These are phyloP conservation scores for Pantala flavescens DNA, from an alignment of 1,140 invertebrate genomes.

Conservation along the genomic window DNA sequence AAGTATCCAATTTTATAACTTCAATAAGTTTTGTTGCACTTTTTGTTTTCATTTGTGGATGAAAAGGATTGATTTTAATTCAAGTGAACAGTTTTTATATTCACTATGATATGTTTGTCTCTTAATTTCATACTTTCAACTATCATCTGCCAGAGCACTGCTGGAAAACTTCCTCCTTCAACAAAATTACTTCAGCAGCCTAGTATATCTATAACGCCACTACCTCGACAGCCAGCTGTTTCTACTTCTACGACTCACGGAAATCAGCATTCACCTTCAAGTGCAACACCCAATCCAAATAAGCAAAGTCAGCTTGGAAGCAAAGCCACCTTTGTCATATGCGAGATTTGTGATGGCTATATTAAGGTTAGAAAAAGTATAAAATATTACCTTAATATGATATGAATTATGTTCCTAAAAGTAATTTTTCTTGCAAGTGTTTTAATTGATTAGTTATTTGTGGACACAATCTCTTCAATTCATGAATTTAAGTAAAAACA, in stretches of 20 bases:
- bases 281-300: slow-evolving; percentile 31
- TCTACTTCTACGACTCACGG: slow-evolving; percentile 32
- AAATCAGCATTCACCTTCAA: slow-evolving; percentile 36
- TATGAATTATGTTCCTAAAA: too few species aligned
- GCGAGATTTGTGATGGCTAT: slow-evolving; percentile 91
- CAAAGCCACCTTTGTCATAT: slow-evolving; percentile 81
- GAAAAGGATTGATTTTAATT: too few species aligned
- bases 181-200: slow-evolving; percentile 55
- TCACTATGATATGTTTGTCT: too few species aligned
- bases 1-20: too few species aligned
- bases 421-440: too few species aligned
- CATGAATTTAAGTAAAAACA: too few species aligned
- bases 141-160: neutral
- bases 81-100: too few species aligned
- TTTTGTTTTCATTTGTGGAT: too few species aligned
- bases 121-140: too few species aligned
- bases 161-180: slow-evolving; percentile 29
- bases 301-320: slow-evolving; percentile 29
- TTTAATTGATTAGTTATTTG: too few species aligned
- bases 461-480: too few species aligned
- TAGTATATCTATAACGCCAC: slow-evolving; percentile 82
- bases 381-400: neutral
- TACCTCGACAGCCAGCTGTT: slow-evolving; percentile 53
- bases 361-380: slow-evolving; percentile 53
- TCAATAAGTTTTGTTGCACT: too few species aligned